Evolutionary conservation across 2,113 vertebrate genomes (phyloP).

Genomic region (Gallinago jamesoni): DNA sequence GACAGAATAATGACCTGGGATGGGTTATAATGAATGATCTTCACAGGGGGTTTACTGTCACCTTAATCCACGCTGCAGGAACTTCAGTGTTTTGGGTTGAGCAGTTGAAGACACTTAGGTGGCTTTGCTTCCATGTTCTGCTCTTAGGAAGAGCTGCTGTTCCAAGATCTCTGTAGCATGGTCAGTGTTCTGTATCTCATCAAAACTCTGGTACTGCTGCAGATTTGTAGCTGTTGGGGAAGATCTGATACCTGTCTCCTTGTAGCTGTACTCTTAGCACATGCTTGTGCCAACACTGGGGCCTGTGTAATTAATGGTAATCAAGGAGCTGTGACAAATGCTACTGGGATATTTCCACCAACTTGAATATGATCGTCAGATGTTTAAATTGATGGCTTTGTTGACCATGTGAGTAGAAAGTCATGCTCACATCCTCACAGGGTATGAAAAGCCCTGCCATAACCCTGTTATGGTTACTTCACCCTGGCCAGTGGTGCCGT

Average conservation of each 20-base stretch:
- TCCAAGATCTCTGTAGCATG: fast-evolving
- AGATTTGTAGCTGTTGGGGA: background rate
- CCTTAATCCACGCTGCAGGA: background rate
- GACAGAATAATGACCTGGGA: background rate
- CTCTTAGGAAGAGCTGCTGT: background rate
- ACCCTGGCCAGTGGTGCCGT: background rate
- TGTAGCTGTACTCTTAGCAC: background rate
- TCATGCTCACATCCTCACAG: fast-evolving
- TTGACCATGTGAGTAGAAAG: background rate
- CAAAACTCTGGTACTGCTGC: fast-evolving
- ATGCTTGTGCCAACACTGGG: fast-evolving
- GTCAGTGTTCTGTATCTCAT: background rate
- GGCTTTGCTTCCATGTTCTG: fast-evolving
- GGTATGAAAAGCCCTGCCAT: background rate
- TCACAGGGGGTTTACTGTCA: background rate
- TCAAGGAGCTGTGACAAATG: background rate
- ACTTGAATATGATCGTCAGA: background rate
- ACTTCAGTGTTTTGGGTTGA: background rate
- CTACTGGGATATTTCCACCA: background rate
- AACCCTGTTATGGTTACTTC: background rate
- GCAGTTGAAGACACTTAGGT: background rate
- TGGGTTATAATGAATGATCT: background rate
- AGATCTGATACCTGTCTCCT: background rate
- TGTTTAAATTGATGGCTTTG: background rate
- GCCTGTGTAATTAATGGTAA: no score